Percentiles rank a stretch among this genome's conserved stretches.
Conservation (phyloP, 2,888 invertebrate genomes). For the Spisula subtruncata region DNA sequence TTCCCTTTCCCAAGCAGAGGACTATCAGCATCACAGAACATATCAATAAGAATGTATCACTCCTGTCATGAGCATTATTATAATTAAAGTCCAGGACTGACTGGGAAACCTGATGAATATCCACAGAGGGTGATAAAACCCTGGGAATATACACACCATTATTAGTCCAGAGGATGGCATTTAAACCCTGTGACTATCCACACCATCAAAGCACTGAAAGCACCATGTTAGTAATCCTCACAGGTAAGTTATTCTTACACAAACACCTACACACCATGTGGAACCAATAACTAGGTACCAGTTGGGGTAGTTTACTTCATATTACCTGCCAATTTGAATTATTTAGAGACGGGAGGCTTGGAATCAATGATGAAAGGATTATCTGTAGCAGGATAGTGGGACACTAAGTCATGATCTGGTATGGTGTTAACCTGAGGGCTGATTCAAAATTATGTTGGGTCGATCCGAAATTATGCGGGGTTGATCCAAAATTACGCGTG, state of each 20-base stretch:
- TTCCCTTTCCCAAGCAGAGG: neutral
- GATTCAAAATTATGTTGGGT: no score
- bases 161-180: no score
- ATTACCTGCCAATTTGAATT: constrained; percentile 47
- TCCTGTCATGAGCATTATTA: constrained; percentile 25
- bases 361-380: constrained; percentile 50
- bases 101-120: no score
- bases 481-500: no score
- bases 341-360: constrained; percentile 41
- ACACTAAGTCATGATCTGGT: constrained; percentile 28
- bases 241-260: constrained; percentile 42
- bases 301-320: constrained; percentile 14
- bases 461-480: no score
- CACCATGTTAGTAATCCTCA: neutral
- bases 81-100: constrained; percentile 40
- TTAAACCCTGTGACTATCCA: neutral
- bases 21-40: neutral
- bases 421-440: neutral
- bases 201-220: constrained; percentile 41
- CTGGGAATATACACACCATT: no score
- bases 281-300: constrained; percentile 40
- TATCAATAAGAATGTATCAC: constrained; percentile 44
- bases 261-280: constrained; percentile 38
- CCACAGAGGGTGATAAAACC: no score
- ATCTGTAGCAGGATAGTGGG: constrained; percentile 9